A percentile compares a stretch with the other conserved stretches of the same genome.
Conservation (phyloP, 1,140 invertebrate species). For the Brachionus calyciflorus region DNA sequence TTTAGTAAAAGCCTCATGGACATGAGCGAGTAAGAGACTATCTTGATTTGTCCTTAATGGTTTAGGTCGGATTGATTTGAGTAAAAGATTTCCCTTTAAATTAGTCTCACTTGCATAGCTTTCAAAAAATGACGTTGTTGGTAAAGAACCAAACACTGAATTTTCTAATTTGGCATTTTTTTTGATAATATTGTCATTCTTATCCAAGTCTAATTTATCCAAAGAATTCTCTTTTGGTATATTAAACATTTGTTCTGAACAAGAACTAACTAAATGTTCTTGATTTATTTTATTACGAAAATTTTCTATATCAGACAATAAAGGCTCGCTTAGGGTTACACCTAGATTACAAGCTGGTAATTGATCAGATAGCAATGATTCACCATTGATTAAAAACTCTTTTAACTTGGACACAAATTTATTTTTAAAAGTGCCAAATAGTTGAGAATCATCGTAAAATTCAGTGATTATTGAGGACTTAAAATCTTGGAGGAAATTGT, state of each 20-base stretch:
- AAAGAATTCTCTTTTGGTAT: constrained; percentile 13
- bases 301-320: constrained; percentile 2
- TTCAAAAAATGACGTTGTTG: constrained; percentile 21
- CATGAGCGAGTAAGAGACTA: constrained; percentile 22
- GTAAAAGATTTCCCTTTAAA: not conserved
- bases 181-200: not conserved
- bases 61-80: constrained; percentile 12
- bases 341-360: constrained; percentile 27
- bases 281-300: not conserved
- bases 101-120: not conserved
- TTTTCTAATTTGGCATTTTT: not conserved
- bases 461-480: constrained; percentile 18
- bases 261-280: not conserved
- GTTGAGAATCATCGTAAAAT: constrained; percentile 26
- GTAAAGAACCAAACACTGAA: constrained; percentile 1
- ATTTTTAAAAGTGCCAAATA: constrained; percentile 18
- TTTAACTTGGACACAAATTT: constrained; percentile 17
- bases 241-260: constrained; percentile 19
- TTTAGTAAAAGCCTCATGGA: not conserved
- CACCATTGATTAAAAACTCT: constrained; percentile 28
- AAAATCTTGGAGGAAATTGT: constrained; percentile 38
- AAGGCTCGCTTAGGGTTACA: constrained; percentile 25
- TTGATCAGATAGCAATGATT: constrained; percentile 15
- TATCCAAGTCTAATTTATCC: constrained; percentile 17
- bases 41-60: not conserved